Percentiles rank a stretch among this genome's conserved stretches.
These are phyloP conservation scores for Meandrina meandrites DNA, from an alignment of 92 coral and sea anemone genomes.

Conservation along the genomic window DNA sequence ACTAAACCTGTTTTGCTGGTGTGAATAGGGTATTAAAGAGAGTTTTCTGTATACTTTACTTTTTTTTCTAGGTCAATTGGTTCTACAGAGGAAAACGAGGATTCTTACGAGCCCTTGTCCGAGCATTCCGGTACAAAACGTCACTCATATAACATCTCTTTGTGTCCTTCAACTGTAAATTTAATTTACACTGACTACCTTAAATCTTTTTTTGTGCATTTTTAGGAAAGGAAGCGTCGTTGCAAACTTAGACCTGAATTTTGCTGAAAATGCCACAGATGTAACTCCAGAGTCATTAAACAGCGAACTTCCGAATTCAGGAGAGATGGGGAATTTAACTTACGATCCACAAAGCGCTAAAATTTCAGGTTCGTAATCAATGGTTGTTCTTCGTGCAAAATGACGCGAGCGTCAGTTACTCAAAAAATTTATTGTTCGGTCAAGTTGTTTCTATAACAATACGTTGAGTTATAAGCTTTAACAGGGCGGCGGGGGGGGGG, in stretches of 20 bases:
- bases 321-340: slow-evolving; percentile 45
- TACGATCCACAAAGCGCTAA: slow-evolving; percentile 38
- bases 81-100: neutral
- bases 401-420: too few species aligned
- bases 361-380: slow-evolving; percentile 45
- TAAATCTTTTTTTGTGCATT: neutral
- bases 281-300: slow-evolving; percentile 40
- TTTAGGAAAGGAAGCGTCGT: slow-evolving; percentile 63
- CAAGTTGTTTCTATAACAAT: too few species aligned
- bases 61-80: neutral
- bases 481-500: too few species aligned
- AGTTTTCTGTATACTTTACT: too few species aligned
- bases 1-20: too few species aligned
- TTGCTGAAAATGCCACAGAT: slow-evolving; percentile 58
- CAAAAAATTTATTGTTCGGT: too few species aligned
- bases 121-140: slow-evolving; percentile 9
- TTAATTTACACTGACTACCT: neutral
- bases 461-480: too few species aligned
- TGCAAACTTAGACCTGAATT: slow-evolving; percentile 59
- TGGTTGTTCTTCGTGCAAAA: too few species aligned
- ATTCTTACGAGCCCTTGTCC: neutral
- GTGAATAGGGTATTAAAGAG: too few species aligned
- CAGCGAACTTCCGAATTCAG: slow-evolving; percentile 11
- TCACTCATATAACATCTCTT: neutral
- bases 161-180: neutral